These are phyloP conservation scores for Pseudoatta argentina DNA, from an alignment of 1,140 invertebrate genomes.

Conservation along the genomic window DNA sequence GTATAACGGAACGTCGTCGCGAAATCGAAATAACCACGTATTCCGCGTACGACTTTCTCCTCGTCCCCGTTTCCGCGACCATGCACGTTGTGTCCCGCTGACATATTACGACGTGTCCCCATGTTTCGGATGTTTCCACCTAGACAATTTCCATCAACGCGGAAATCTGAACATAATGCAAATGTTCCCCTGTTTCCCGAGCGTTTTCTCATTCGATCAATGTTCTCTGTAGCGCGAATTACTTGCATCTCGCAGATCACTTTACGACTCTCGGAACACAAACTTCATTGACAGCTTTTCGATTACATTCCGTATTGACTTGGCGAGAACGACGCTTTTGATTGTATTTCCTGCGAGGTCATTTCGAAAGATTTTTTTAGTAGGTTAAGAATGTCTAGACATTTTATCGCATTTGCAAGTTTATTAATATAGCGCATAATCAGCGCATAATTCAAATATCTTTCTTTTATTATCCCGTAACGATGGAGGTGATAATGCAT, in stretches of 20 bases:
- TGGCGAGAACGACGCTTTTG: background rate
- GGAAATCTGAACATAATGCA: slow-evolving; percentile 33
- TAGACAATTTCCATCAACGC: background rate
- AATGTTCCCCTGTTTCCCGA: background rate
- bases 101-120: slow-evolving; percentile 22
- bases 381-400: no score
- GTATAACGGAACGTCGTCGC: background rate
- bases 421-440: slow-evolving; percentile 16
- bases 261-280: background rate
- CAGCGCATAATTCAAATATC: background rate
- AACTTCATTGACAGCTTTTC: background rate
- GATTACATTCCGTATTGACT: background rate
- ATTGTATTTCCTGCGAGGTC: background rate
- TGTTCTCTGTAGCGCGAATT: background rate
- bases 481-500: background rate
- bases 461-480: background rate
- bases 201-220: background rate
- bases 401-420: slow-evolving; percentile 5
- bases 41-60: slow-evolving; percentile 6
- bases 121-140: slow-evolving; percentile 7
- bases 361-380: slow-evolving; percentile 2
- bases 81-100: slow-evolving; percentile 13
- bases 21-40: slow-evolving; percentile 56
- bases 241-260: background rate
- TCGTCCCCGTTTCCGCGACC: slow-evolving; percentile 5